Percentiles rank a stretch among this genome's conserved stretches.
Conservation (phyloP, 2,888 invertebrate genomes). For the Carterocephalus palaemon region DNA sequence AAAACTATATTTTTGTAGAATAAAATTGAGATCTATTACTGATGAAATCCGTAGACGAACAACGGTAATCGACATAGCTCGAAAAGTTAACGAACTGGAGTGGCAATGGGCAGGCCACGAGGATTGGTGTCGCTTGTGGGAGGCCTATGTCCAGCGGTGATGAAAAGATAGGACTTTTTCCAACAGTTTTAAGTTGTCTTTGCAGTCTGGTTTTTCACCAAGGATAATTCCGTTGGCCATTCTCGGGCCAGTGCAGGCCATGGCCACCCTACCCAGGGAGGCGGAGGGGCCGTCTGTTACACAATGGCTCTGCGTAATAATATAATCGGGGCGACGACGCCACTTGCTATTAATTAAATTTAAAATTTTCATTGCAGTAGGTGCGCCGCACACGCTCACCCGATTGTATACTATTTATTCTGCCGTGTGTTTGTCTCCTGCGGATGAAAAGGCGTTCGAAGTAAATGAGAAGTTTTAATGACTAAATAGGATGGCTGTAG, state of each 20-base stretch:
- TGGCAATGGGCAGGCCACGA: too few species aligned
- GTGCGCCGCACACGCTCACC: slow-evolving; percentile 37
- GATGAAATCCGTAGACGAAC: too few species aligned
- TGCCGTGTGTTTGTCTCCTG: slow-evolving; percentile 31
- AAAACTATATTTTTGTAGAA: too few species aligned
- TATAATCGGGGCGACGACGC: slow-evolving; percentile 69
- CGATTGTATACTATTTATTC: slow-evolving; percentile 33
- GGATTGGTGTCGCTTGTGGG: too few species aligned
- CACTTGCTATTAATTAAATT: slow-evolving; percentile 76
- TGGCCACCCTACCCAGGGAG: slow-evolving; percentile 27
- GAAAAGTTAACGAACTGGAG: too few species aligned
- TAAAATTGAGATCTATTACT: too few species aligned
- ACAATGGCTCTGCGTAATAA: slow-evolving; percentile 67
- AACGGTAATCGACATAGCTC: too few species aligned
- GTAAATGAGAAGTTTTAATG: slow-evolving; percentile 4
- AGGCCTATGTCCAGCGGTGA: too few species aligned
- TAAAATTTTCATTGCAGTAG: slow-evolving; percentile 67
- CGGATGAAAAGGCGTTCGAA: not conserved
- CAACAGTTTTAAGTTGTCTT: too few species aligned
- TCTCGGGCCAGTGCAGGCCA: not conserved
- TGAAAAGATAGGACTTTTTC: too few species aligned
- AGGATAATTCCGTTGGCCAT: too few species aligned
- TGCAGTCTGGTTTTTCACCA: too few species aligned
- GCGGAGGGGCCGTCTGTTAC: slow-evolving; percentile 42
- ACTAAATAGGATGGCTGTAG: not conserved